phyloP scores from a whole-genome alignment of 30 jellyfish, hydroid and myxozoan species.

The Aurelia aurita complex sp. Pacific region DNA sequence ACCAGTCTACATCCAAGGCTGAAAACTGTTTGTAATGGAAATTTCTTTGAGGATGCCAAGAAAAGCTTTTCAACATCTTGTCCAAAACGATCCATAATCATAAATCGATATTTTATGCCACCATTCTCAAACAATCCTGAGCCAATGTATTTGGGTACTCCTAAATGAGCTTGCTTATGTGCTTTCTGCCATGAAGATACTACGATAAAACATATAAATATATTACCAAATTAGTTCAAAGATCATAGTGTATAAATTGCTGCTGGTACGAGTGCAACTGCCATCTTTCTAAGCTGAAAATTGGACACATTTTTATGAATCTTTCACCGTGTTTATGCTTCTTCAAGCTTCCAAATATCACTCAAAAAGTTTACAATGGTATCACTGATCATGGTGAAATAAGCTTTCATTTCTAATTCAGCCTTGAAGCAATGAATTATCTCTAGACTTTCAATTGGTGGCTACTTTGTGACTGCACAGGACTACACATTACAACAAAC shows the following conservation, averaged over 20 bases:
- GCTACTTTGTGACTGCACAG: too few species aligned
- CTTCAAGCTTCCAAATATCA: too few species aligned
- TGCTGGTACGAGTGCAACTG: too few species aligned
- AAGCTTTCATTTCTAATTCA: too few species aligned
- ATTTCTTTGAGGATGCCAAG: slow-evolving; percentile 41
- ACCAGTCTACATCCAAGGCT: slow-evolving; percentile 90
- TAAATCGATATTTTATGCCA: slow-evolving; percentile 74
- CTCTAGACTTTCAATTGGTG: too few species aligned
- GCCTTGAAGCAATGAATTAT: too few species aligned
- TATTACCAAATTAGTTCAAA: not conserved
- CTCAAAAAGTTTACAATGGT: too few species aligned
- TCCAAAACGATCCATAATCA: slow-evolving; percentile 95
- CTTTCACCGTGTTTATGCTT: too few species aligned
- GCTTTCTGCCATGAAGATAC: slow-evolving; percentile 83
- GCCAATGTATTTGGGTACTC: slow-evolving; percentile 85
- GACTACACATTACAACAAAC: too few species aligned
- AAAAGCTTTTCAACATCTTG: slow-evolving; percentile 88
- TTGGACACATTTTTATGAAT: too few species aligned
- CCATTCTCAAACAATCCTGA: slow-evolving; percentile 87
- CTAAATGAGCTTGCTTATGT: slow-evolving; percentile 65
- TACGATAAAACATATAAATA: not conserved
- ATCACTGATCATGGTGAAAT: too few species aligned
- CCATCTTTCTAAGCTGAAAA: too few species aligned
- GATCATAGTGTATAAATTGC: not conserved
- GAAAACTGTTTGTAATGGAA: slow-evolving; percentile 78